Conservation (phyloP, 2,113 vertebrate species). For the Athene cunicularia region DNA sequence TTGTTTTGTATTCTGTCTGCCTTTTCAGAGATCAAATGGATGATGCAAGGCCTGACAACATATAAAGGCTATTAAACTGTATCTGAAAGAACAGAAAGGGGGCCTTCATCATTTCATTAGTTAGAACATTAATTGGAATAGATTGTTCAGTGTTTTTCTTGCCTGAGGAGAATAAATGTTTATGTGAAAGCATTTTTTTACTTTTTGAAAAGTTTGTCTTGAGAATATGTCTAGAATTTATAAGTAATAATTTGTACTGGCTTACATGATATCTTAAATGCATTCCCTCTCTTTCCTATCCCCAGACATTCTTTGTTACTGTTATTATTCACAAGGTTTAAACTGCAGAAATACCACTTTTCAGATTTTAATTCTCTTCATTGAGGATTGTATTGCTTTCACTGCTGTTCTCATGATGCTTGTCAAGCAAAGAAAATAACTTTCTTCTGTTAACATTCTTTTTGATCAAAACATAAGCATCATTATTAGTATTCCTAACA, state of each 20-base stretch:
- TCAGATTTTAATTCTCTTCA: background rate
- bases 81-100: constrained; percentile 10
- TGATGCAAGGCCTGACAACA: constrained; percentile 15
- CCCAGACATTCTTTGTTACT: background rate
- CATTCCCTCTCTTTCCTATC: background rate
- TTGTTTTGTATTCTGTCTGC: constrained; percentile 40
- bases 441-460: background rate
- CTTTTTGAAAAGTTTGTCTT: background rate
- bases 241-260: background rate
- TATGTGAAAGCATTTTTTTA: background rate
- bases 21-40: constrained; percentile 39
- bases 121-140: constrained; percentile 40
- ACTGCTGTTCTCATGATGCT: background rate
- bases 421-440: background rate
- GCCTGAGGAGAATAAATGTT: background rate
- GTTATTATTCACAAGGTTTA: background rate
- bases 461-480: background rate
- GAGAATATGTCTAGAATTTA: background rate
- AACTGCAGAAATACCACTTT: background rate
- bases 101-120: constrained; percentile 26
- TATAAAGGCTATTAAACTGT: constrained; percentile 37
- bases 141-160: background rate
- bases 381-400: background rate
- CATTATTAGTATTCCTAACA: background rate
- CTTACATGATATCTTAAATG: background rate